Conservation (phyloP, 1,140 invertebrate species). For the Meloidogyne chitwoodi region DNA sequence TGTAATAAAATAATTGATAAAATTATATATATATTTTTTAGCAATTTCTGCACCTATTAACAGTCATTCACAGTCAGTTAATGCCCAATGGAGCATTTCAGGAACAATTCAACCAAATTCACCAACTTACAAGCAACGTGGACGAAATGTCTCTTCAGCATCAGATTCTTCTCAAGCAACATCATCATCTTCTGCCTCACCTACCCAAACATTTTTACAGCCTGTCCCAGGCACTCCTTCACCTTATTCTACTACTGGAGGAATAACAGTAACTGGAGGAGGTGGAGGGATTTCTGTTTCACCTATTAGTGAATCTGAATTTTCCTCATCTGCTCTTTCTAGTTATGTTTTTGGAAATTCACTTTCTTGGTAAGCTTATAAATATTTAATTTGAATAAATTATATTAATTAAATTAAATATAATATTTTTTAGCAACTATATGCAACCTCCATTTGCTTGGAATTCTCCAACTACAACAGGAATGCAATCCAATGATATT, state of each 20-base stretch:
- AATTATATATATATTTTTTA: neutral
- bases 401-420: neutral
- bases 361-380: neutral
- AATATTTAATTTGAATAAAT: neutral
- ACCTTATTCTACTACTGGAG: neutral
- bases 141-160: neutral
- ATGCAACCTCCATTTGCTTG: neutral
- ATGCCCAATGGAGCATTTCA: neutral
- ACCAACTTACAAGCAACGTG: neutral
- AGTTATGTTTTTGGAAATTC: conserved; percentile 11
- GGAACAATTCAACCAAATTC: neutral
- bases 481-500: neutral
- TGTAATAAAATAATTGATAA: neutral
- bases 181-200: neutral
- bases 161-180: neutral
- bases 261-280: neutral
- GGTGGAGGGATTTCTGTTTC: neutral
- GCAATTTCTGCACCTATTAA: neutral
- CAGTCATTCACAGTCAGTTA: neutral
- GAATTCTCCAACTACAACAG: neutral
- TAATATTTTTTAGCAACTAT: neutral
- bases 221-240: neutral
- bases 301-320: conserved; percentile 2
- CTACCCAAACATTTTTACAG: neutral
- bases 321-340: conserved; percentile 10